Conservation (phyloP, 1,140 invertebrate genomes). For the Notospermus geniculatus region DNA sequence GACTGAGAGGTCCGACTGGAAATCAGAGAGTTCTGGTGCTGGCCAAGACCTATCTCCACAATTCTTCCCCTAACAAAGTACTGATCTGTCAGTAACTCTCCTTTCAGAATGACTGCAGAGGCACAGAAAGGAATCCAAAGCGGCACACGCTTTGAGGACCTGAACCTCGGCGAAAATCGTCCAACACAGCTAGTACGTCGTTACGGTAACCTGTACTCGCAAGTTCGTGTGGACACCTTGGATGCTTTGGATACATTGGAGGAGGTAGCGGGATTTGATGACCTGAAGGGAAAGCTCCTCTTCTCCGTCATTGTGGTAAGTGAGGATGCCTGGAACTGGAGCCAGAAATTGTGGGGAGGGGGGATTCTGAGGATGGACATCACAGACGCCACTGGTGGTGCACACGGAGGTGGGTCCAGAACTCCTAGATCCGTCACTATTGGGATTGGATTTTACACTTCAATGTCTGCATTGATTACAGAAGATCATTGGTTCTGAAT, state of each 20-base stretch:
- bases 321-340: conserved; percentile 43
- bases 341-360: too few species aligned
- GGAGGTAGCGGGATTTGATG: conserved; percentile 74
- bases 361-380: too few species aligned
- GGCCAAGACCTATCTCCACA: too few species aligned
- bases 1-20: too few species aligned
- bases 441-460: too few species aligned
- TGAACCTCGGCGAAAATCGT: conserved; percentile 50
- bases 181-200: conserved; percentile 66
- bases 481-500: too few species aligned
- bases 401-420: too few species aligned
- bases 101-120: conserved; percentile 52
- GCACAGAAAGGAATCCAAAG: conserved; percentile 38
- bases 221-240: conserved; percentile 74
- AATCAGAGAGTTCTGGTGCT: not conserved
- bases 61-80: too few species aligned
- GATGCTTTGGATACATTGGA: conserved; percentile 77
- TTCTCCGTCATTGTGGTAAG: conserved; percentile 93
- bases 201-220: conserved; percentile 79
- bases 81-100: not conserved
- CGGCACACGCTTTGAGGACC: conserved; percentile 47
- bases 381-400: too few species aligned
- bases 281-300: conserved; percentile 88
- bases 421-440: too few species aligned
- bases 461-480: too few species aligned